phyloP scores from a whole-genome alignment of 2,797 vertebrate species.

The Ceryle rudis region DNA sequence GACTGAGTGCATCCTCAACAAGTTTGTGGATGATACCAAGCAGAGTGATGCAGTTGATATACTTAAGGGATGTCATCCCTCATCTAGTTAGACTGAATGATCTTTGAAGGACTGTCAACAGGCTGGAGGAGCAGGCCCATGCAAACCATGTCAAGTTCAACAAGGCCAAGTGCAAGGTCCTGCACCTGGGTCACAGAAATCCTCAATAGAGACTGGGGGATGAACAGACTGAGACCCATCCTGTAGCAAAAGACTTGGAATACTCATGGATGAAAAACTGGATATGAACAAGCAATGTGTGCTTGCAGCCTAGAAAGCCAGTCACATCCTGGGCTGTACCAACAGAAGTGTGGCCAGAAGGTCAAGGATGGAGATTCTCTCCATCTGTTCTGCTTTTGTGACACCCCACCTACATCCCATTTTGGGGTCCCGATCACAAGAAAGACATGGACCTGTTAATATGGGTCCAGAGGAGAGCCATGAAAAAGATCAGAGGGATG shows the following conservation, averaged over 20 bases:
- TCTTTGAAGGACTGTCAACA: background rate
- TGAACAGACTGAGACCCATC: background rate
- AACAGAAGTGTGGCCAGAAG: background rate
- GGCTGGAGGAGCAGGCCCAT: background rate
- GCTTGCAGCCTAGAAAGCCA: background rate
- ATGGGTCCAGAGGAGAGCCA: background rate
- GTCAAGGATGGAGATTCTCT: background rate
- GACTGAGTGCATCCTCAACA: background rate
- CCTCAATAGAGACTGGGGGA: background rate
- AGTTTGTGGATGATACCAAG: background rate
- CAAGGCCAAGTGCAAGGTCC: background rate
- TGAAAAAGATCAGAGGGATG: background rate
- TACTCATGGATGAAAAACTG: background rate
- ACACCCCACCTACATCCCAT: background rate
- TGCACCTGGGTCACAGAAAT: background rate
- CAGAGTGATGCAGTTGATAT: background rate
- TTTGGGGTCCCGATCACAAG: background rate
- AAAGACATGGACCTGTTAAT: background rate
- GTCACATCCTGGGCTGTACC: background rate
- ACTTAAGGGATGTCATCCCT: background rate
- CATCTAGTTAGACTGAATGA: background rate
- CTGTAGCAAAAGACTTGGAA: background rate
- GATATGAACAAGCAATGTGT: background rate
- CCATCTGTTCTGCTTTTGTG: background rate
- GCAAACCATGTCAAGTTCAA: background rate